Evolutionary conservation across 2,797 vertebrate genomes (phyloP), one percentile per base, ranked within the genome.

Genomic region (Calcarius lapponicus): DNA sequence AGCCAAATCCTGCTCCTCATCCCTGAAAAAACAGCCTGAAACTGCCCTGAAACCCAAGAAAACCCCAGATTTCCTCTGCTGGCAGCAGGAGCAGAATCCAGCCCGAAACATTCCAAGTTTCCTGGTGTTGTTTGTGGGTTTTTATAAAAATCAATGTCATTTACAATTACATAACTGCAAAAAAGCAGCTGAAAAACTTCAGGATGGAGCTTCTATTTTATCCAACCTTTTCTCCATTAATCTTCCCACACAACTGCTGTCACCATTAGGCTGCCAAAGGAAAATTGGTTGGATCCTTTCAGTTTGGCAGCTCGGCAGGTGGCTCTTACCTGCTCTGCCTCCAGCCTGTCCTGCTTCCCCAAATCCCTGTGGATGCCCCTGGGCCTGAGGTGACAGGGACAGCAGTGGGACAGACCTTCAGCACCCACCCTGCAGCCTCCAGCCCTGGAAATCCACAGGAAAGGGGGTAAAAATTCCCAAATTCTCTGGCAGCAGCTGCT

Each of bases 221-320:
- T 94, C 92, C 92, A 97, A 88, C 90, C 86, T 95, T 90, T 86
- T 79, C 93, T 90, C 93, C 92, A 94, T 96, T 96, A 96, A 91
- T 47, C 96, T 95, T 92, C 96, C 96, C 95, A 96, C 95, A 65
- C 96, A 95, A 93, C 96, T 96, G 92, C 96, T 97, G 95, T 95
- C 94, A 94, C 58, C 92, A 36, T 81, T 75, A 90, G 79, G 38
- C 75, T 97, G 95, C 95, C 96, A 97, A 65, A 34, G 90, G 42
- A 61, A 65, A 1, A 14, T 15, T 32, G 16, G 31, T 66, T 1
- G 29, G 85, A 88, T 88, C 82, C 66, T 18, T 67, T 61, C 34
- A 10, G 50, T 4, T 53, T 47, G 87, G 89, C 90, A 87, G 74
- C 89, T 85, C 84, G 1, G 7, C 92, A 96, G 85, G 94, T 94